Base-by-base conservation (phyloP, 2,113 vertebrate genomes). In the Leucoraja erinaceus region DNA sequence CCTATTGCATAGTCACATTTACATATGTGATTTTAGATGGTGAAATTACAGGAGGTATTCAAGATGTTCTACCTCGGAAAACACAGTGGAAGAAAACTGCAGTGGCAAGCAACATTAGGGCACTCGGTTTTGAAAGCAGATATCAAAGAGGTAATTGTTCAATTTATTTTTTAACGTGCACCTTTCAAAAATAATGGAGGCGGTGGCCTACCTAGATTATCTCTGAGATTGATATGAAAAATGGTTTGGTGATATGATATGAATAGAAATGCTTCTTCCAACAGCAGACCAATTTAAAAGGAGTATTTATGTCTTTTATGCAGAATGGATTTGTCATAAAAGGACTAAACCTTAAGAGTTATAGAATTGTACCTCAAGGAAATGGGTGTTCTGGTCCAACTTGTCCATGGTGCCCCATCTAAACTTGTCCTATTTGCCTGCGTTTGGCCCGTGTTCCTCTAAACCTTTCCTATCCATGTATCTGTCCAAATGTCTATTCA, bases 1-100 rank as follows among this genome's bases (percentile, higher is more conserved):
- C 7, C 63, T 14, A 63, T 66, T 56, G 11, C 18, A 25, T 25
- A 25, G 83, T 88, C 31, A 88, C 5, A 16, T 66, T 66, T 88
- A 12, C n/a, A 63, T 86, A 6, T 88, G 28, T 92, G 0, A 93
- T 94, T 94, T 56, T 93, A 97, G 97, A 97, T 97, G 97, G 94
- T 97, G 94, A 96, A 97, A 93, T 96, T 97, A 92, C 97, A 97
- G 94, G 97, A 97, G 93, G 95, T 97, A 22, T 97, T 97, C 94
- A 97, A 97, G 95, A 95, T 95, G 0, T 97, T 97, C 93, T 97
- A 97, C 93, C 95, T 97, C 4, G 97, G 97, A 88, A 97, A 97
- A 78, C 97, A 97, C 94, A 97, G 97, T 3, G 97, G 97, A 59
- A 96, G 97, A 91, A 96, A 97, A 93, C 96, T 97, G 14, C 97